phyloP scores from a whole-genome alignment of 2,113 vertebrate genomes.

The Thamnaconus septentrionalis region DNA sequence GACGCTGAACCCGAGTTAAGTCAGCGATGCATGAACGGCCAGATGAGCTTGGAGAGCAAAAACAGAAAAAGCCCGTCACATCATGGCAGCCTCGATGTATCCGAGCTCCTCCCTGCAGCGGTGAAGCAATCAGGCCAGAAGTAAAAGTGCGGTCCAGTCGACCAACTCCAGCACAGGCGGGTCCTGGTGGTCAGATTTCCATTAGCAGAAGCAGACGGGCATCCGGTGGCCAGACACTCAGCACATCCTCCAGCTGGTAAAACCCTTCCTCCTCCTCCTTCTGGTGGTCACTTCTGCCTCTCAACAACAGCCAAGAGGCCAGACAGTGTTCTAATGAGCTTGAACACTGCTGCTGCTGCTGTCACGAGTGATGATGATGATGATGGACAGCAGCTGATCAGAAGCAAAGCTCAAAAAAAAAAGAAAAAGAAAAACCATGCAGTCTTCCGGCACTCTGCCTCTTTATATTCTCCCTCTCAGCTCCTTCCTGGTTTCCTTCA shows the following conservation, averaged over 20 bases:
- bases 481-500: not conserved
- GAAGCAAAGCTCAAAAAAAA: conserved; percentile 24
- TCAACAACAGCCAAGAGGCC: conserved; percentile 8
- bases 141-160: conserved; percentile 13
- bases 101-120: conserved; percentile 12
- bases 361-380: conserved; percentile 23
- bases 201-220: conserved; percentile 30
- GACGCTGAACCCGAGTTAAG: conserved; percentile 26
- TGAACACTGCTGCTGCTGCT: not conserved
- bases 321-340: too few species aligned
- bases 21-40: conserved; percentile 21
- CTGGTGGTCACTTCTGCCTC: conserved; percentile 27
- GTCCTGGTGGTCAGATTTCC: conserved; percentile 26
- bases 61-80: not conserved
- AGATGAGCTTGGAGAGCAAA: conserved; percentile 7
- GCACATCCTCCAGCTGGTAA: conserved; percentile 36
- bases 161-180: conserved; percentile 18
- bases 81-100: not conserved
- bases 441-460: conserved; percentile 11
- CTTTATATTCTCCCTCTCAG: not conserved
- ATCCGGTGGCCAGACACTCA: conserved; percentile 29
- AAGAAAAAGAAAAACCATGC: conserved; percentile 21
- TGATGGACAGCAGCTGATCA: conserved; percentile 25
- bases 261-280: conserved; percentile 16
- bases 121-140: not conserved